Conservation (phyloP, 2,113 vertebrate species). For the Lepidothrix coronata region DNA sequence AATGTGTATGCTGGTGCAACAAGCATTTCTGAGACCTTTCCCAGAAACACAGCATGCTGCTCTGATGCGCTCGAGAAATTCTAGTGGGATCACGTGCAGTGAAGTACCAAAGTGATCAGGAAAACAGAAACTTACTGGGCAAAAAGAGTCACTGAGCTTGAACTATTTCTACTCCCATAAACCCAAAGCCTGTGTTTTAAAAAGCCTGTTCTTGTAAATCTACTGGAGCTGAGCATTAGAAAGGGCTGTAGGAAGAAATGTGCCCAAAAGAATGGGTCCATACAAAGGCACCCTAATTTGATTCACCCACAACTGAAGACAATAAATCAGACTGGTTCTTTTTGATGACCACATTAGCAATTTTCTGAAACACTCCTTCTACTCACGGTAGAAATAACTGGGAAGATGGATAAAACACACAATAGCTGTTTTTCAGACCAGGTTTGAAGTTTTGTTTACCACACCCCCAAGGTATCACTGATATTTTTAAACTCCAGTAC, state of each 20-base stretch:
- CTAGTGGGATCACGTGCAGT: rapidly evolving
- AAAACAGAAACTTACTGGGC: not conserved
- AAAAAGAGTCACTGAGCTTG: too few species aligned
- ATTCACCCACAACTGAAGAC: rapidly evolving
- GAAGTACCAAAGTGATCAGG: not conserved
- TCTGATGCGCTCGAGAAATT: rapidly evolving
- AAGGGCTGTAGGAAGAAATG: not conserved
- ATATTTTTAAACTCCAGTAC: not conserved
- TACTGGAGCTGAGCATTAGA: not conserved
- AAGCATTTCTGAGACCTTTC: not conserved
- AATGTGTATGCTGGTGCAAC: rapidly evolving
- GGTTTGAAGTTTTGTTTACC: not conserved
- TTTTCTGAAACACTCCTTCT: not conserved
- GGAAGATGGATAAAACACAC: not conserved
- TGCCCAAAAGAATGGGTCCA: not conserved
- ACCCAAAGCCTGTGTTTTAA: not conserved
- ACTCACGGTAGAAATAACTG: not conserved
- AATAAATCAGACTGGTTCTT: not conserved
- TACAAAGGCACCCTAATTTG: not conserved
- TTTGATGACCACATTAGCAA: not conserved
- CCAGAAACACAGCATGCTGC: rapidly evolving
- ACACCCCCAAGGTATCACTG: not conserved
- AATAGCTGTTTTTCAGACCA: not conserved
- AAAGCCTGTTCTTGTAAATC: not conserved
- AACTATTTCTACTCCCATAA: not conserved